Percentiles rank a stretch among this genome's conserved stretches.
phyloP scores from a whole-genome alignment of 2,113 vertebrate species.

The Leptocoma aspasia region DNA sequence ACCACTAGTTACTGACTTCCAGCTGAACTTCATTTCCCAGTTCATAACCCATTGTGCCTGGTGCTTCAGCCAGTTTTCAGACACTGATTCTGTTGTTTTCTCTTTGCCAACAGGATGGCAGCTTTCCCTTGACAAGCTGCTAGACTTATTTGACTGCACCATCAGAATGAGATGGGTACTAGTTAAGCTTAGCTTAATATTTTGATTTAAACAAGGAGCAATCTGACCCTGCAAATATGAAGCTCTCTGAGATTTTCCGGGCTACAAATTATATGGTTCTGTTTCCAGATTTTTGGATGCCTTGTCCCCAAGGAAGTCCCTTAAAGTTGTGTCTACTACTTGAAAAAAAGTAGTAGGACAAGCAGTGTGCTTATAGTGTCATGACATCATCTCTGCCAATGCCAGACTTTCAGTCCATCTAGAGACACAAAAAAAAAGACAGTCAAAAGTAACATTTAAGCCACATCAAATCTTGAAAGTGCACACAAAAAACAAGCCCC shows the following conservation, averaged over 20 bases:
- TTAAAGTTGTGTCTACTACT: neutral
- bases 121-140: neutral
- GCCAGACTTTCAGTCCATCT: neutral
- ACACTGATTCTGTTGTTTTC: neutral
- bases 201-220: neutral
- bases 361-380: neutral
- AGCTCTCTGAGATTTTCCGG: neutral
- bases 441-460: neutral
- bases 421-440: neutral
- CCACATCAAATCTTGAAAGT: neutral
- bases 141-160: neutral
- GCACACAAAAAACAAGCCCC: neutral
- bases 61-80: neutral
- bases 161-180: neutral
- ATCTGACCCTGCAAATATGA: neutral
- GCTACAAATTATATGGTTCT: neutral
- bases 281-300: neutral
- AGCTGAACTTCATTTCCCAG: neutral
- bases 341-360: neutral
- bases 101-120: neutral
- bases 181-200: neutral
- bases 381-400: neutral
- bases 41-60: neutral
- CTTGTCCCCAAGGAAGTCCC: neutral
- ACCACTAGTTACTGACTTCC: neutral